These are phyloP conservation scores for Illadopsis cleaveri DNA, from an alignment of 2,113 vertebrate genomes.

Conservation along the genomic window DNA sequence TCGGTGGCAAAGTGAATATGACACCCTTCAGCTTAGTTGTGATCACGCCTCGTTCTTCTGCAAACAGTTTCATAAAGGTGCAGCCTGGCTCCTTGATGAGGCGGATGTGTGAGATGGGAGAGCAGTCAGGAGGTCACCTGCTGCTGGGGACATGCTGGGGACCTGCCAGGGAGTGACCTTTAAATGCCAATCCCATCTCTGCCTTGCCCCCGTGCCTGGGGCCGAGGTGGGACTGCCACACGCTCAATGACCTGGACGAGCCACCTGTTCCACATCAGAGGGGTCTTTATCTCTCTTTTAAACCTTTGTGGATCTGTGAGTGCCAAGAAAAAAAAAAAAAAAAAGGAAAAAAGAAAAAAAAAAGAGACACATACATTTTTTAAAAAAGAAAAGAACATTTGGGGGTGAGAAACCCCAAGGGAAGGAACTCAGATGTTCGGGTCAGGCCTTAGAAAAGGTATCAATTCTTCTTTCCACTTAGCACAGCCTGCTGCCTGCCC, in stretches of 20 bases:
- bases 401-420: constrained; percentile 39
- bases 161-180: constrained; percentile 38
- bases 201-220: neutral
- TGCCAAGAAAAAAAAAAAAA: neutral
- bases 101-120: constrained; percentile 40
- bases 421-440: constrained; percentile 62
- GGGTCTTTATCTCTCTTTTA: neutral
- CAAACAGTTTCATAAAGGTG: constrained; percentile 58
- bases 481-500: constrained; percentile 59
- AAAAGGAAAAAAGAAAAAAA: neutral
- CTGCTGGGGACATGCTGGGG: neutral
- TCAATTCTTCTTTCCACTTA: constrained; percentile 66
- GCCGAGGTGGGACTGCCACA: neutral
- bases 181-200: neutral
- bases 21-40: constrained; percentile 53
- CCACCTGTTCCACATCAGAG: constrained; percentile 36
- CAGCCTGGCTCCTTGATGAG: neutral
- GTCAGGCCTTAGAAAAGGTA: constrained; percentile 68
- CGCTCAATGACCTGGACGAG: neutral
- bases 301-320: neutral
- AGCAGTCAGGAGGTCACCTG: constrained; percentile 52
- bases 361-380: rapidly evolving
- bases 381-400: constrained; percentile 3
- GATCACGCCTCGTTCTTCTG: constrained; percentile 52
- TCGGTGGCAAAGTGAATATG: constrained; percentile 32